Evolutionary conservation across 2,888 invertebrate genomes (phyloP).

Genomic region (Eupeodes latifasciatus): DNA sequence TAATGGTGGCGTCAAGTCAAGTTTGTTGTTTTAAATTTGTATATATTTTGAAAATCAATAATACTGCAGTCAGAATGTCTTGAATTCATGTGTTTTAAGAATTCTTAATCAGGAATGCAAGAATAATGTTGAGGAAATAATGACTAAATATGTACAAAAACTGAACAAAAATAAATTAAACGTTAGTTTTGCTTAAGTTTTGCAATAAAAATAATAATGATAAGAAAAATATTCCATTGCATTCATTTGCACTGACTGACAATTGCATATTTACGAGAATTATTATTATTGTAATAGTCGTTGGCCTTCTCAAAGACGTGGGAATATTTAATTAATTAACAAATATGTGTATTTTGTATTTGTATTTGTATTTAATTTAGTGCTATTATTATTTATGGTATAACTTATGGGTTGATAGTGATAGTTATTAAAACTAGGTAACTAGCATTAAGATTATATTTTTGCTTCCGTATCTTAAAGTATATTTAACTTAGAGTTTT

Average conservation of each 20-base stretch:
- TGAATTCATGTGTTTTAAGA: background rate
- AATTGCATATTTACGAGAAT: background rate
- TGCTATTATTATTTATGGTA: too few relatives aligned
- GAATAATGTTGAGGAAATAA: conserved; percentile 23
- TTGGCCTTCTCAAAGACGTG: conserved; percentile 67
- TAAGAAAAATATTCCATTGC: conserved; percentile 29
- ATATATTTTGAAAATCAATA: conserved; percentile 30
- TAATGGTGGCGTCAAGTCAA: background rate
- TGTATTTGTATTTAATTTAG: background rate
- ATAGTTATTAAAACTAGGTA: too few relatives aligned
- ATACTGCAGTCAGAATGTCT: conserved; percentile 37
- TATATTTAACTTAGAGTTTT: too few relatives aligned
- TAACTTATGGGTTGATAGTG: too few relatives aligned
- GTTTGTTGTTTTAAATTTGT: background rate
- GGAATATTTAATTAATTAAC: conserved; percentile 63
- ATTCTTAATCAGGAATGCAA: conserved; percentile 7
- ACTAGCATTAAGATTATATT: too few relatives aligned
- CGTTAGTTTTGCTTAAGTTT: background rate
- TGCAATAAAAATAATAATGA: background rate
- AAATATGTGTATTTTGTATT: conserved; percentile 13
- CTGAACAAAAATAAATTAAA: background rate
- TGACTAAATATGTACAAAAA: background rate
- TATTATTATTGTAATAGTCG: conserved; percentile 38
- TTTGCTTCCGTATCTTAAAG: too few relatives aligned
- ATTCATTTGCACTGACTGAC: conserved; percentile 15